phyloP scores from a whole-genome alignment of 2,888 invertebrate species.

The Pegoplata infirma region DNA sequence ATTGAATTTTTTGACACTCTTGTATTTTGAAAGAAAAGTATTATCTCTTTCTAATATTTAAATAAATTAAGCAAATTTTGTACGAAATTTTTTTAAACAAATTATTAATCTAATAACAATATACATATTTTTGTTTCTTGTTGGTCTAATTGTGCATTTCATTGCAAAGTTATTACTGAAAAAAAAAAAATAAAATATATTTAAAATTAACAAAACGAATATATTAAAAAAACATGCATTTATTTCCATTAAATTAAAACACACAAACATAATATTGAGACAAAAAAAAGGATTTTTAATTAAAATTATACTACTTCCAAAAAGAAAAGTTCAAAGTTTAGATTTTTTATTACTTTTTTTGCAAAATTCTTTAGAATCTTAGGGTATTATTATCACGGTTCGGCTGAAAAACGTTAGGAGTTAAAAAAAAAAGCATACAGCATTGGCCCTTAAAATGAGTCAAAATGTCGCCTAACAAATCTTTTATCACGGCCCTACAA shows the following conservation, averaged over 20 bases:
- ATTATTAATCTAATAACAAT: no score
- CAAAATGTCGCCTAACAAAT: no score
- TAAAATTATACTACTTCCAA: background rate
- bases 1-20: constrained; percentile 5
- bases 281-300: constrained; percentile 1
- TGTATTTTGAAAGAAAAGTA: background rate
- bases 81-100: constrained; percentile 46
- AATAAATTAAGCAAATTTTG: constrained; percentile 60
- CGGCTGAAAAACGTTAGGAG: no score
- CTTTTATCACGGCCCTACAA: no score
- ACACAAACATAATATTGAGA: constrained; percentile 19
- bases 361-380: no score
- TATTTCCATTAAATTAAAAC: constrained; percentile 24
- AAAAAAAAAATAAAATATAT: constrained; percentile 10
- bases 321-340: no score
- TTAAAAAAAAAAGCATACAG: no score
- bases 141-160: constrained; percentile 33
- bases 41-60: constrained; percentile 19
- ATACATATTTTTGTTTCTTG: constrained; percentile 12
- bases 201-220: constrained; percentile 11
- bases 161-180: constrained; percentile 47
- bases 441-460: no score
- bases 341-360: no score
- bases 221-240: constrained; percentile 46
- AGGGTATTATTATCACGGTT: no score